A percentile compares a stretch with the other conserved stretches of the same genome.
phyloP scores from a whole-genome alignment of 2,113 vertebrate species.

The Melospiza georgiana region DNA sequence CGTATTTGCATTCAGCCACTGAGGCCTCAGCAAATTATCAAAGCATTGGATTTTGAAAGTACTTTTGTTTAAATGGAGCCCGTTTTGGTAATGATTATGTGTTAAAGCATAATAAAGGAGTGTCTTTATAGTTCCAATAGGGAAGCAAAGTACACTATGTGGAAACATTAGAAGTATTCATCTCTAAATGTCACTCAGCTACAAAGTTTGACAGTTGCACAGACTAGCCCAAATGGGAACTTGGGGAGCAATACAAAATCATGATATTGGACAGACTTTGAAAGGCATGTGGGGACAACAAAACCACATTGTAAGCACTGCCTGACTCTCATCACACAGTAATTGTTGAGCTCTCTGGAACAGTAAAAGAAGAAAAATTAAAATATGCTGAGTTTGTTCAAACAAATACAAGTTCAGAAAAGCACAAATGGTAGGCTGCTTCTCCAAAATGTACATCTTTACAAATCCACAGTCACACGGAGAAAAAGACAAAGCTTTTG shows the following conservation, averaged over 20 bases:
- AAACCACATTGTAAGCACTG: not conserved
- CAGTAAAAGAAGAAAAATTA: not conserved
- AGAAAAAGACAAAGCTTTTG: not conserved
- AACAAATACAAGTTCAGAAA: not conserved
- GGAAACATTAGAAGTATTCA: constrained; percentile 30
- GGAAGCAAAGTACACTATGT: not conserved
- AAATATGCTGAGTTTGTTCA: not conserved
- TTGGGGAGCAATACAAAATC: not conserved
- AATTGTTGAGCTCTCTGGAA: not conserved
- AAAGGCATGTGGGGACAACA: not conserved
- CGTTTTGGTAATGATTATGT: constrained; percentile 31
- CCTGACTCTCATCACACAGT: not conserved
- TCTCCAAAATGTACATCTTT: not conserved
- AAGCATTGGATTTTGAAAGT: constrained; percentile 23
- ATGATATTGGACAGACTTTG: not conserved
- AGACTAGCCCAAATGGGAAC: not conserved
- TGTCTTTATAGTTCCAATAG: not conserved
- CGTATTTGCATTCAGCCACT: not conserved
- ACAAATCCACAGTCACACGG: not conserved
- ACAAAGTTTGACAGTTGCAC: not conserved
- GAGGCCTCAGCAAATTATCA: constrained; percentile 11
- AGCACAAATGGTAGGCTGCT: not conserved
- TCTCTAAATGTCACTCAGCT: constrained; percentile 19
- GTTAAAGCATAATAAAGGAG: constrained; percentile 19
- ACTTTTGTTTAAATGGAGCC: constrained; percentile 25